Base-by-base conservation (phyloP, 2,797 vertebrate species). In the Argentina silus region DNA sequence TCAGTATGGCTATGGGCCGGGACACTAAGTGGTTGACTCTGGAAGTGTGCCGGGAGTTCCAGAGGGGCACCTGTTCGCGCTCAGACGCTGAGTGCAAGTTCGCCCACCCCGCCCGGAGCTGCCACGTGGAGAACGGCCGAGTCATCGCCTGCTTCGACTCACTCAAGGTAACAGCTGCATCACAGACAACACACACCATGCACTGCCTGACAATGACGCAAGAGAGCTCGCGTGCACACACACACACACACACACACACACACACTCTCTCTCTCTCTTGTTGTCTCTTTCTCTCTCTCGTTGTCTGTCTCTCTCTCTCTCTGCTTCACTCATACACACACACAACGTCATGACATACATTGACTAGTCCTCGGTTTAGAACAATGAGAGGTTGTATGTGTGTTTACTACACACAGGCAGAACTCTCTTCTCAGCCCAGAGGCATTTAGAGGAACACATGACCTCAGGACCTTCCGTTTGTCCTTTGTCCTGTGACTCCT, bases 131-230 rank as follows among this genome's bases (percentile, higher is more conserved):
- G 93, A 99, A 99, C 53, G 98, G 98, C 82, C 95, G 97, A 78
- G 98, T 99, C 93, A 96, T 99, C 80, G 97, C 98, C 92, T 98
- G 98, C 93, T 99, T 98, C 89, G 97, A 99, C 94, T 99, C 97
- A 45, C 94, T 99, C 83, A 99, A 99, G 97, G 98, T 99, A 96
- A 95, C 91, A 80, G 83, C 53, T 5, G n/a, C 44, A 48, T 10
- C 36, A 43, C 50, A 43, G 48, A 59, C 78, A 60, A 65, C 75
- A 74, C 51, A 77, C 72, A 50, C 42, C 67, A 23, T 3, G 64
- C 17, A 6, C 27, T 72, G 44, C 27, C 10, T 19, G 48, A 60
- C 17, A 15, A 14, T 19, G 3, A 36, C 11, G 17, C 21, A 45
- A 12, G 64, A 19, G 14, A 55, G 72, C 55, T 27, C 23, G 51